Evolutionary conservation across 2,113 vertebrate species (phyloP), one percentile per base, ranked within the genome.

Genomic region (Pollachius pollachius): DNA sequence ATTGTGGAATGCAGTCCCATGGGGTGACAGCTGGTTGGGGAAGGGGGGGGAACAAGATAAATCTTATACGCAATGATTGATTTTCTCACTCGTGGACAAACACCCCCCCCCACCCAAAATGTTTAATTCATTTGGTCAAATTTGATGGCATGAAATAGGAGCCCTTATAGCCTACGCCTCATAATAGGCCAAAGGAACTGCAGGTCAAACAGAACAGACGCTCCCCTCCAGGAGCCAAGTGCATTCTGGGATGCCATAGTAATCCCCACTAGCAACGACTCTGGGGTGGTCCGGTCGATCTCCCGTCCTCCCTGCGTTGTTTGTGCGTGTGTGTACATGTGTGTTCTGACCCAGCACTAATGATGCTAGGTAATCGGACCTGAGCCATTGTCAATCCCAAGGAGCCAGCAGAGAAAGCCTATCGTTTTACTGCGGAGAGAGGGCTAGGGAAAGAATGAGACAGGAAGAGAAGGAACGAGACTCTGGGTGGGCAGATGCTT

Each of bases 221-320:
- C 81, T 80, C 70, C 65, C 81, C 66, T 48, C 41, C 68, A 64
- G 68, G 79, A 73, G 54, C 69, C 67, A 15, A 68, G 66, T 75
- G 83, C 81, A 84, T 87, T 81, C 80, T 81, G 84, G 84, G 87
- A 88, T 87, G 88, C 54, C 73, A 34, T 73, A 85, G 84, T 90
- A 89, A 89, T 91, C 82, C 82, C 90, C 71, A 75, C 52, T 67
- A 80, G 84, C 77, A 85, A 79, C 70, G 69, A 4, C 84, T 80
- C 70, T 77, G 79, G 92, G 91, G 90, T 94, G 91, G 90, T 93
- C 93, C 60, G 69, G 74, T 70, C 78, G 78, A 73, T 92, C 91
- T 91, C 80, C 67, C 69, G 67, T 72, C 72, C 70, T 74, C 74
- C 57, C 57, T 73, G 71, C 65, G 67, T 68, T 69, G 71, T 65